Evolutionary conservation across 2,113 vertebrate genomes (phyloP), one percentile per base, ranked within the genome.

Genomic region (Chionomys nivalis): DNA sequence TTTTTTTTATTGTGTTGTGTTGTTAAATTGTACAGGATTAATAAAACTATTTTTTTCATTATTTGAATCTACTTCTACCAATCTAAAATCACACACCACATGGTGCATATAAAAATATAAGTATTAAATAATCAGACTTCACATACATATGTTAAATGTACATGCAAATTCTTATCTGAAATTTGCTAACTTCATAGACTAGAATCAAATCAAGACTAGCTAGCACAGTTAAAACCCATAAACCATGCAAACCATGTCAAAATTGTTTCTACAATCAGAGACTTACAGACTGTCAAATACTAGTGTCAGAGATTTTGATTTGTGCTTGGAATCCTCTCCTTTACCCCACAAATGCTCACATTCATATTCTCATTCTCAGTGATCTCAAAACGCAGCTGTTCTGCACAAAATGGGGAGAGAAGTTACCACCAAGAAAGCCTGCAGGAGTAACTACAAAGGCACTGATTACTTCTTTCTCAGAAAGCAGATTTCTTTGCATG

Each of bases 321-420:
- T 98, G 72, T 95, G 91, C 44, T 97, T 97, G 91, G 92, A 96
- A 93, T 94, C 58, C 63, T 85, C 42, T 4, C 13, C 39, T 52
- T 72, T 39, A 94, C 73, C 95, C 83, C 97, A 94, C 89, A 96
- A 97, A 98, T 95, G 97, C 92, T 92, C 94, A 92, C 17, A 44
- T 65, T 95, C 90, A 97, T 98, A 97, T 98, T 97, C 96, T 91
- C 77, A 96, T 88, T 94, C 89, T 97, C 87, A 89, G 96, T 97
- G 97, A 94, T 90, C 96, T 96, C 79, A 97, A 98, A 97, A 98
- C 98, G 97, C 98, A 98, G 98, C 98, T 98, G 98, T 97, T 98
- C 97, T 98, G 92, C 21, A 96, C 95, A 97, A 98, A 98, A 98
- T 92, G 97, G 97, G 97, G 97, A 98, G 76, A 93, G 94, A 98